A percentile compares a stretch with the other conserved stretches of the same genome.
phyloP scores from a whole-genome alignment of 2,888 invertebrate species.

The Dolichopus griseipennis region DNA sequence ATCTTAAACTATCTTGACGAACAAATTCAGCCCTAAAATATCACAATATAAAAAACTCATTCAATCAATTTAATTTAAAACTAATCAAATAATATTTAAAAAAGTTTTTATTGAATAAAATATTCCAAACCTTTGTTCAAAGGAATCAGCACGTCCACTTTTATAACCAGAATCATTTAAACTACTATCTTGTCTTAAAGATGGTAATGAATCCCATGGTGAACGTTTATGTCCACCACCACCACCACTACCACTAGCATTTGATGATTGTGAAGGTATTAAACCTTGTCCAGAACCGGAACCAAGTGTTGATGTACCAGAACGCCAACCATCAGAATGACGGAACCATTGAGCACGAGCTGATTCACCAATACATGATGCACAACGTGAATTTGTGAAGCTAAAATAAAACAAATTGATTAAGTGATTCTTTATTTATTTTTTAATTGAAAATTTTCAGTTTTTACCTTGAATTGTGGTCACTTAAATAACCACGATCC shows the following conservation, averaged over 20 bases:
- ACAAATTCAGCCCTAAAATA: slow-evolving; percentile 68
- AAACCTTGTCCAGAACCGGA: slow-evolving; percentile 49
- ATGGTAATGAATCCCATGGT: slow-evolving; percentile 81
- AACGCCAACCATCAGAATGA: slow-evolving; percentile 81
- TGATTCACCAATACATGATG: slow-evolving; percentile 82
- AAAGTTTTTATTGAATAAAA: neutral
- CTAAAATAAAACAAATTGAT: slow-evolving; percentile 31
- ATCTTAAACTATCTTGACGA: slow-evolving; percentile 79
- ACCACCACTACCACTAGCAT: slow-evolving; percentile 18
- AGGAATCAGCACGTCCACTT: slow-evolving; percentile 74
- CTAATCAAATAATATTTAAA: neutral
- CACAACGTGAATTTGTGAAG: slow-evolving; percentile 61
- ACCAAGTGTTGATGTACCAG: slow-evolving; percentile 61
- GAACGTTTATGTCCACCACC: slow-evolving; percentile 60
- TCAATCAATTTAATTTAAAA: slow-evolving; percentile 7
- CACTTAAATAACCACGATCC: slow-evolving; percentile 67
- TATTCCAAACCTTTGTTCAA: slow-evolving; percentile 66
- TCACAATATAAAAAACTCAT: slow-evolving; percentile 16
- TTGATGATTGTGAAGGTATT: slow-evolving; percentile 43
- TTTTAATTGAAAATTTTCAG: too few relatives aligned
- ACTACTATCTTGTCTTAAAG: slow-evolving; percentile 74
- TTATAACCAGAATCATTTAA: slow-evolving; percentile 81
- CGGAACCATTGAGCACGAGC: slow-evolving; percentile 84
- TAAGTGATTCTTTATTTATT: neutral
- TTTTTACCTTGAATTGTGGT: slow-evolving; percentile 62